Evolutionary conservation across 1,140 invertebrate genomes (phyloP).

Genomic region (Caerostris extrusa): DNA sequence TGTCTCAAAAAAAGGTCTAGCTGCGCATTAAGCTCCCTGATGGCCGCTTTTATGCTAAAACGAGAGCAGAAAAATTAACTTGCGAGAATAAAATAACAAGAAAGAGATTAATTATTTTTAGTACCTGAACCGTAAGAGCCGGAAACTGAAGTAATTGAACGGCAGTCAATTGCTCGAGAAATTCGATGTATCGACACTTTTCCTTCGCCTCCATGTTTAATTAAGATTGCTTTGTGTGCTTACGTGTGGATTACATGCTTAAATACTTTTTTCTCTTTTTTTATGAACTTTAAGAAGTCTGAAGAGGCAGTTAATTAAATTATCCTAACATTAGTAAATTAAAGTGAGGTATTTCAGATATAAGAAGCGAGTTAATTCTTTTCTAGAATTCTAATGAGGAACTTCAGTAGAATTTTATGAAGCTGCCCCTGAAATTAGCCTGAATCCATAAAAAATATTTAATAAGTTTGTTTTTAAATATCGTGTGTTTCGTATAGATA

Average conservation of each 20-base stretch:
- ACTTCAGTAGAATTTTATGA: too few relatives aligned
- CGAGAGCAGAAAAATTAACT: not conserved
- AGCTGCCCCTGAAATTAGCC: too few relatives aligned
- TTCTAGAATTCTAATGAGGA: too few relatives aligned
- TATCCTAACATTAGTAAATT: not conserved
- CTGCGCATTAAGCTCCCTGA: not conserved
- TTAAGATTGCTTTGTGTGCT: not conserved
- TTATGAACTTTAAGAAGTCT: not conserved
- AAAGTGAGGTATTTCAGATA: not conserved
- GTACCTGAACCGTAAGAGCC: not conserved
- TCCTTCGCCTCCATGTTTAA: not conserved
- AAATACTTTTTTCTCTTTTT: too few relatives aligned
- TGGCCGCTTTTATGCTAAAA: constrained; percentile 2
- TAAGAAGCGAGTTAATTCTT: not conserved
- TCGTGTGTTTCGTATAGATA: too few relatives aligned
- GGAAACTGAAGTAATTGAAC: constrained; percentile 20
- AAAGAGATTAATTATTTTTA: constrained; percentile 30
- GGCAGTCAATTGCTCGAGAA: not conserved
- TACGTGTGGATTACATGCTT: not conserved
- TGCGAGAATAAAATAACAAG: not conserved
- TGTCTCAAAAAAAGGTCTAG: not conserved
- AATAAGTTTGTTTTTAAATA: too few relatives aligned
- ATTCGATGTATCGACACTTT: constrained; percentile 15
- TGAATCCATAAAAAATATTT: too few relatives aligned
- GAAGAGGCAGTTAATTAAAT: not conserved